phyloP scores from a whole-genome alignment of 2,888 invertebrate species.

The Limnephilus lunatus region DNA sequence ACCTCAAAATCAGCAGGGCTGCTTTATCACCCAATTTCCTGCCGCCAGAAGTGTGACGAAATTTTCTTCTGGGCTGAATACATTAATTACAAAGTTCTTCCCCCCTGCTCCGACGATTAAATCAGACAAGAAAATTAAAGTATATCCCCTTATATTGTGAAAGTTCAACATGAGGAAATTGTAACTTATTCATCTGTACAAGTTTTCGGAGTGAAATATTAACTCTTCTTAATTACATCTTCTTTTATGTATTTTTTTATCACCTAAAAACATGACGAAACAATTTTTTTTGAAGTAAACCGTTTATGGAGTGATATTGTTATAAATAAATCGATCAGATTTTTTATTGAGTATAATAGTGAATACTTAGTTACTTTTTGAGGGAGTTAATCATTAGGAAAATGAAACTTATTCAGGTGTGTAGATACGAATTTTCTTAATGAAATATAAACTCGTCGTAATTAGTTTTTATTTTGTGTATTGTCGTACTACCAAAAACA shows the following conservation, averaged over 20 bases:
- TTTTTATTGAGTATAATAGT: too few species aligned
- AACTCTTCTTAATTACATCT: not conserved
- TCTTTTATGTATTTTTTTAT: not conserved
- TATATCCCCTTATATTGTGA: not conserved
- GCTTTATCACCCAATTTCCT: not conserved
- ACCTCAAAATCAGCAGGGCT: not conserved
- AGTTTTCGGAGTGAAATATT: not conserved
- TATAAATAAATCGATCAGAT: too few species aligned
- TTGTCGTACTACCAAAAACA: too few species aligned
- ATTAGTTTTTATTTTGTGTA: too few species aligned
- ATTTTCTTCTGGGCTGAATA: slow-evolving; percentile 35
- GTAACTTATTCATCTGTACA: not conserved
- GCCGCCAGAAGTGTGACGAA: not conserved
- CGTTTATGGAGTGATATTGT: too few species aligned
- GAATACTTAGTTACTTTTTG: too few species aligned
- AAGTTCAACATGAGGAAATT: not conserved
- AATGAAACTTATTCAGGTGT: too few species aligned
- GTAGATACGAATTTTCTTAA: too few species aligned
- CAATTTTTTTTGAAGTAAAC: not conserved
- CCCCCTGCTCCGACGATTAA: not conserved
- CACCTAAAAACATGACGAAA: not conserved
- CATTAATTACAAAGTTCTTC: slow-evolving; percentile 50
- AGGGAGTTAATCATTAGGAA: too few species aligned
- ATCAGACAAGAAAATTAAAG: slow-evolving; percentile 17
- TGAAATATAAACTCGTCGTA: too few species aligned